These are phyloP conservation scores for Metacarcinus magister DNA, from an alignment of 2,888 invertebrate species.

Conservation along the genomic window DNA sequence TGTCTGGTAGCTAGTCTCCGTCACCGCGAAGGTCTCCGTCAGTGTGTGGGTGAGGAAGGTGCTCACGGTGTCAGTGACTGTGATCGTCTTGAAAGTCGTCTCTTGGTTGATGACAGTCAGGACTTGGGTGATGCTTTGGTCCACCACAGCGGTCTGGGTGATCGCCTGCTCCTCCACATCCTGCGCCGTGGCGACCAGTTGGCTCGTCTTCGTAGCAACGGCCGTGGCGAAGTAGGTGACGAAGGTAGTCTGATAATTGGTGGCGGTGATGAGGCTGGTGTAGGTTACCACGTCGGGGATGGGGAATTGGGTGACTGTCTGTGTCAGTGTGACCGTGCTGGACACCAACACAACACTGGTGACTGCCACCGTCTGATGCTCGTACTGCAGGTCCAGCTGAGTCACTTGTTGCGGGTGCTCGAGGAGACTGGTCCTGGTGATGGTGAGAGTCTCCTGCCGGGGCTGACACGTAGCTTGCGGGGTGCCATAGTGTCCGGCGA, in stretches of 20 bases:
- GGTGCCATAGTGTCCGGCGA: slow-evolving; percentile 28
- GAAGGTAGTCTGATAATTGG: slow-evolving; percentile 44
- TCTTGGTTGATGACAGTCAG: slow-evolving; percentile 6
- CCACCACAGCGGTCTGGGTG: slow-evolving; percentile 65
- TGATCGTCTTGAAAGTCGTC: slow-evolving; percentile 59
- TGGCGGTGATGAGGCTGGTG: slow-evolving; percentile 57
- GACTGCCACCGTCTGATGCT: slow-evolving; percentile 16
- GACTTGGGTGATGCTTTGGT: slow-evolving; percentile 46
- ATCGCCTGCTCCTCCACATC: slow-evolving; percentile 56
- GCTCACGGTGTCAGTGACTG: slow-evolving; percentile 54
- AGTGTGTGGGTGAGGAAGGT: slow-evolving; percentile 54
- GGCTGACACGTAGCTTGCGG: slow-evolving; percentile 52
- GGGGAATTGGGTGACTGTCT: slow-evolving; percentile 10
- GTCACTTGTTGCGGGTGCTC: neutral
- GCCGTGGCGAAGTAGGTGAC: slow-evolving; percentile 49
- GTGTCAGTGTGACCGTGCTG: neutral
- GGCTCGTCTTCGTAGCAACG: slow-evolving; percentile 63
- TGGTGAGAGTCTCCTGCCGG: neutral
- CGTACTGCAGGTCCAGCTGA: slow-evolving; percentile 57
- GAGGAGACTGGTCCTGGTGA: slow-evolving; percentile 57
- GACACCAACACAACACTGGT: slow-evolving; percentile 61
- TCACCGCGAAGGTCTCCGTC: slow-evolving; percentile 49
- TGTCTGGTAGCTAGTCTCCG: slow-evolving; percentile 68
- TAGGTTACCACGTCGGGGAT: slow-evolving; percentile 33
- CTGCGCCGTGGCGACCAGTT: slow-evolving; percentile 50